Evolutionary conservation across 1,140 invertebrate species (phyloP), one percentile per base, ranked within the genome.

Genomic region (Bactericera cockerelli): DNA sequence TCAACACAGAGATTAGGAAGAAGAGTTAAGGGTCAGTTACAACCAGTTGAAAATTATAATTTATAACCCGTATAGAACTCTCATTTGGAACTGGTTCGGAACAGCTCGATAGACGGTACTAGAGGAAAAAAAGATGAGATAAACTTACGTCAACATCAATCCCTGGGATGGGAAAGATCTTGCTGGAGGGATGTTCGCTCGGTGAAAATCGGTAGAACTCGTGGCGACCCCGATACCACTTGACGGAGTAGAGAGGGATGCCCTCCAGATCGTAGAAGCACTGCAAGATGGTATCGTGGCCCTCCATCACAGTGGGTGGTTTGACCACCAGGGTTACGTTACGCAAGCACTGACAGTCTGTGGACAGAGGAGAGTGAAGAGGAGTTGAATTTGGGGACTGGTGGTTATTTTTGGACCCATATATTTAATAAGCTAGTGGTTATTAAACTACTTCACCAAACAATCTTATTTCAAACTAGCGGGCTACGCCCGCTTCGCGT

Each of bases 181-280:
- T 75, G 1, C 79, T 83, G 38, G 78, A 77, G 16, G 83, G 84
- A 64, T 79, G 68, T 64, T 86, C 82, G 64, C 83, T 84, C 2
- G 81, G 81, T 59, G 82, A 74, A 68, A 78, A 87, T 63, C 84
- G 75, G 71, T 81, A 87, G 74, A 86, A 86, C 68, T 87, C 80
- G 38, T 79, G 74, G 13, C 74, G 71, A 21, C 83, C 81, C 67
- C 84, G 84, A 72, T 89, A 87, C 85, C 85, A 88, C 71, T 87
- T 87, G 56, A 88, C 81, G 1, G 83, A 82, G 70, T 88, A 88
- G 2, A 87, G 72, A 14, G 75, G 71, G 60, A 86, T 81, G 2
- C 74, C 67, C 69, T 65, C 63, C 26, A 65, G 61, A 59, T 65
- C 63, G 58, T 64, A 65, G 10, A 55, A 60, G 59, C 65, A 66